Evolutionary conservation across 1,140 invertebrate species (phyloP).

Genomic region (Lepidostoma basale): DNA sequence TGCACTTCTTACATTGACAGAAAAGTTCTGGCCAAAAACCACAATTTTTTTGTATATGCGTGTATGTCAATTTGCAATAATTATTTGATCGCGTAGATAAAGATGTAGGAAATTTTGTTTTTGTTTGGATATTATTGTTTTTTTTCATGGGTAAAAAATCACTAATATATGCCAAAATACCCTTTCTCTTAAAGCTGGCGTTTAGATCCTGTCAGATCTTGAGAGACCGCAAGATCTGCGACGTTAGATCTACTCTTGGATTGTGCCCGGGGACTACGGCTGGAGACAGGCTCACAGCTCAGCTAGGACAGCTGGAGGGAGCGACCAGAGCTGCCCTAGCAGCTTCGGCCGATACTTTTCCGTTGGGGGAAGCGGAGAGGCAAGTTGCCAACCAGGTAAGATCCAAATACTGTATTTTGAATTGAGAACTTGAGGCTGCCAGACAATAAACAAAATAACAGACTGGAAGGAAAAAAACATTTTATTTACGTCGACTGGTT

Average conservation of each 20-base stretch:
- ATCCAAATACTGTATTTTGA: background rate
- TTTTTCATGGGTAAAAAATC: no score
- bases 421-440: background rate
- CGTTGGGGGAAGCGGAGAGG: slow-evolving; percentile 66
- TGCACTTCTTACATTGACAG: no score
- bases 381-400: slow-evolving; percentile 64
- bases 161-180: no score
- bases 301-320: slow-evolving; percentile 51
- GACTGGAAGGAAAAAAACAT: no score
- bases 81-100: no score
- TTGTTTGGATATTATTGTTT: no score
- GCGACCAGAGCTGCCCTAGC: slow-evolving; percentile 60
- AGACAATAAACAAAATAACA: no score
- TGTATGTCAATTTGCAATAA: no score
- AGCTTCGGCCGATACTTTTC: slow-evolving; percentile 62
- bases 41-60: no score
- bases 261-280: slow-evolving; percentile 50
- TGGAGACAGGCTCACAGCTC: slow-evolving; percentile 54
- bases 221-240: slow-evolving; percentile 63
- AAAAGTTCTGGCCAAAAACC: no score
- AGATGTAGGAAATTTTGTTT: no score
- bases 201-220: slow-evolving; percentile 69
- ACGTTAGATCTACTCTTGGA: slow-evolving; percentile 62
- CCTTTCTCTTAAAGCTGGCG: slow-evolving; percentile 59
- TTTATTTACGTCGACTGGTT: no score